These are phyloP conservation scores for Pharmacophagus antenor DNA, from an alignment of 2,888 invertebrate species.

Conservation along the genomic window DNA sequence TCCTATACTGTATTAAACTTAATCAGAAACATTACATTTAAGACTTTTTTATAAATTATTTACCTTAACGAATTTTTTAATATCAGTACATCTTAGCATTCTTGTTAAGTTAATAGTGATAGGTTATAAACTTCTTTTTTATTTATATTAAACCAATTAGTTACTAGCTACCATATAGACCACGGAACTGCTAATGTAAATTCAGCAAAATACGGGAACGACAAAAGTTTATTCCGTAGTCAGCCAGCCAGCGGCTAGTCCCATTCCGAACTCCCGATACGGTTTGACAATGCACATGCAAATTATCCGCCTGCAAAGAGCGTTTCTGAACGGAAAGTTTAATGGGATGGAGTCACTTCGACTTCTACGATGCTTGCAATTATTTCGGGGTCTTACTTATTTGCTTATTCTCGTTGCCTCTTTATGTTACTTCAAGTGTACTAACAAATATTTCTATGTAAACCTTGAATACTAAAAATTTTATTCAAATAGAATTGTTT, in stretches of 20 bases:
- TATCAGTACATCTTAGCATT: too few species aligned
- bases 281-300: constrained; percentile 78
- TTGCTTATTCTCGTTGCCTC: not conserved
- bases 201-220: constrained; percentile 41
- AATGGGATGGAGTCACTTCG: constrained; percentile 58
- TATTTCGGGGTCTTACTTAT: constrained; percentile 51
- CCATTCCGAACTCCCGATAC: constrained; percentile 68
- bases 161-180: not conserved
- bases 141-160: constrained; percentile 5
- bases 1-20: too few species aligned
- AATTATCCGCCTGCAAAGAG: constrained; percentile 67
- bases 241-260: constrained; percentile 62
- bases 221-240: constrained; percentile 65
- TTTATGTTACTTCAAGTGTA: not conserved
- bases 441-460: too few species aligned
- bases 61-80: too few species aligned
- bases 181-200: constrained; percentile 18
- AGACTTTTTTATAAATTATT: too few species aligned
- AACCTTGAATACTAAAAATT: too few species aligned
- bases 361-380: constrained; percentile 63
- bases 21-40: too few species aligned
- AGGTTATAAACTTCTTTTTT: not conserved
- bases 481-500: too few species aligned
- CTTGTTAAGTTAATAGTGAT: not conserved
- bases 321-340: constrained; percentile 69